A percentile compares a stretch with the other conserved stretches of the same genome.
These are phyloP conservation scores for Dinomys branickii DNA, from an alignment of 2,113 vertebrate species.

Conservation along the genomic window DNA sequence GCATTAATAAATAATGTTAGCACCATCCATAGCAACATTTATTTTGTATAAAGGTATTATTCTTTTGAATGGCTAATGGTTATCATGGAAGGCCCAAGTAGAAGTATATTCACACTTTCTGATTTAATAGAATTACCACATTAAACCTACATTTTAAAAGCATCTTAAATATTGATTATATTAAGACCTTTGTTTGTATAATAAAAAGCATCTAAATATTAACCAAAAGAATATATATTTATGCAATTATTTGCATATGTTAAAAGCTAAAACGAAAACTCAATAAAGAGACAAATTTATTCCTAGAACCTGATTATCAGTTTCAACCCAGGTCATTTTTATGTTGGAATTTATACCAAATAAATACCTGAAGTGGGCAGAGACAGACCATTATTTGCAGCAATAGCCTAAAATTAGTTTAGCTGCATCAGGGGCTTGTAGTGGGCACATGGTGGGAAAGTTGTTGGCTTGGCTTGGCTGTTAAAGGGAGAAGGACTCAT, in stretches of 20 bases:
- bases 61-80: slow-evolving; percentile 28
- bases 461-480: not conserved
- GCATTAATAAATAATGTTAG: slow-evolving; percentile 52
- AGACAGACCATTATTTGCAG: not conserved
- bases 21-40: not conserved
- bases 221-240: not conserved
- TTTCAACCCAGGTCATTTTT: not conserved
- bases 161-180: not conserved
- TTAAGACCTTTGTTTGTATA: not conserved
- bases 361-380: not conserved
- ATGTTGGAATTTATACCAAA: not conserved
- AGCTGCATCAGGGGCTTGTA: not conserved
- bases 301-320: not conserved
- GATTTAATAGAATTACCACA: not conserved
- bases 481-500: not conserved
- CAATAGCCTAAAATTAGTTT: not conserved
- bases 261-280: slow-evolving; percentile 54
- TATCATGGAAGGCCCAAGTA: slow-evolving; percentile 9
- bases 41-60: slow-evolving; percentile 48
- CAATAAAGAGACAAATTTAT: not conserved
- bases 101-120: not conserved
- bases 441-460: fast-evolving
- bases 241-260: not conserved
- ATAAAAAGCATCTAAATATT: slow-evolving; percentile 5
- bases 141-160: slow-evolving; percentile 15